Conservation (phyloP, 2,888 invertebrate species). For the Tanytarsus gracilentus region DNA sequence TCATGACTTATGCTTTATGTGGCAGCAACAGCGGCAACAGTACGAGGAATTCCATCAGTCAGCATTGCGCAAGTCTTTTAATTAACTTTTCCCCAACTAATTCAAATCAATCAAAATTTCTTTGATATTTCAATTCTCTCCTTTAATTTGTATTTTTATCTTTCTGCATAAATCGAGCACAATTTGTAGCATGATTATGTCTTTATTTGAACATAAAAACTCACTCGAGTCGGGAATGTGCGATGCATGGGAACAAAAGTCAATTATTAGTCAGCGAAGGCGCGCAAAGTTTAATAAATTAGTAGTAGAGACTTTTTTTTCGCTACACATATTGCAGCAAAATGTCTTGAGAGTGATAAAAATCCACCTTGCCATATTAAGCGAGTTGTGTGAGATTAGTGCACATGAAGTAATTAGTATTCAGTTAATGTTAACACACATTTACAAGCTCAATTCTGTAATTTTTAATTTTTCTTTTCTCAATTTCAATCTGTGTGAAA, state of each 20-base stretch:
- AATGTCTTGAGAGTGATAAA: conserved; percentile 8
- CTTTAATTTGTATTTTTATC: too few relatives aligned
- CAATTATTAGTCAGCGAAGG: background rate
- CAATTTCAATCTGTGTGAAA: background rate
- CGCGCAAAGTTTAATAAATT: background rate
- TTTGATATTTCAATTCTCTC: background rate
- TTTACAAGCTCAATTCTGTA: background rate
- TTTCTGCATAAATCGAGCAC: background rate
- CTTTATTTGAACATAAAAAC: background rate
- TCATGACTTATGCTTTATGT: too few relatives aligned
- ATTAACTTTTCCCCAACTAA: background rate
- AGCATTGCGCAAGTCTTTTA: too few relatives aligned
- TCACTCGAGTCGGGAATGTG: background rate
- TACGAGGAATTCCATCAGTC: too few relatives aligned
- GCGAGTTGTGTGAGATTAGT: background rate
- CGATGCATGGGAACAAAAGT: background rate
- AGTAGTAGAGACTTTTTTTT: too few relatives aligned
- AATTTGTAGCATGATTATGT: background rate
- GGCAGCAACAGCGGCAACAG: too few relatives aligned
- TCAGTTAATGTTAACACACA: conserved; percentile 6
- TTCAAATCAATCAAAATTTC: background rate
- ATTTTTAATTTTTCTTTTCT: background rate
- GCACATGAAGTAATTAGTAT: background rate
- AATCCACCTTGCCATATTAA: background rate
- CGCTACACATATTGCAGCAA: conserved; percentile 1